phyloP scores from a whole-genome alignment of 2,113 vertebrate genomes.

The Neolamprologus longior region DNA sequence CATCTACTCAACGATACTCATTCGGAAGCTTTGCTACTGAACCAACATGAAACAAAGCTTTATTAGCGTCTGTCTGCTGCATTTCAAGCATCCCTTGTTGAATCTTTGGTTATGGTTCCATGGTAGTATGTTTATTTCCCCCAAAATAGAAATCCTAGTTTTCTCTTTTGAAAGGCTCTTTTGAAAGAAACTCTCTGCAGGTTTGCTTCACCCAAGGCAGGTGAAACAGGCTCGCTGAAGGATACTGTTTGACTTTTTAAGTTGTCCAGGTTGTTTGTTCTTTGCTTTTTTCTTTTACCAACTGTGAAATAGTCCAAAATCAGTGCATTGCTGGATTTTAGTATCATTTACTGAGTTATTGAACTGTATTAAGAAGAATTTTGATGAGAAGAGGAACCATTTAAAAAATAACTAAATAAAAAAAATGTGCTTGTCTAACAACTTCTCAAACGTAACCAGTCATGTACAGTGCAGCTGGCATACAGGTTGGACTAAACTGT shows the following conservation, averaged over 20 bases:
- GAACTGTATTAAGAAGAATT: not conserved
- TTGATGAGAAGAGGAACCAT: not conserved
- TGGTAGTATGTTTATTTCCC: rapidly evolving
- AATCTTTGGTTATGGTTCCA: not conserved
- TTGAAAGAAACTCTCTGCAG: not conserved
- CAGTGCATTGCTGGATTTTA: not conserved
- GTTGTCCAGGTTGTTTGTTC: not conserved
- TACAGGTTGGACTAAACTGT: not conserved
- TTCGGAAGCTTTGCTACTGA: not conserved
- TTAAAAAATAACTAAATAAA: rapidly evolving
- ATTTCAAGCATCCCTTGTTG: not conserved
- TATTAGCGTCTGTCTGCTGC: not conserved
- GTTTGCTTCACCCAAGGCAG: not conserved
- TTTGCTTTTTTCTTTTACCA: not conserved
- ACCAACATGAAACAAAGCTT: not conserved
- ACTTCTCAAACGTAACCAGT: not conserved
- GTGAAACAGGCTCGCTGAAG: not conserved
- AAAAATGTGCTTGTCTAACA: not conserved
- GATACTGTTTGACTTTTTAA: not conserved
- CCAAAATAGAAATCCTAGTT: not conserved
- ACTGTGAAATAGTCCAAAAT: not conserved
- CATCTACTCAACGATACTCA: not conserved
- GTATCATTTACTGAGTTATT: not conserved
- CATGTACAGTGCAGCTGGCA: not conserved
- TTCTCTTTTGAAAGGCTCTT: not conserved